phyloP scores from a whole-genome alignment of 2,888 invertebrate species.

The Drosophila yooni region DNA sequence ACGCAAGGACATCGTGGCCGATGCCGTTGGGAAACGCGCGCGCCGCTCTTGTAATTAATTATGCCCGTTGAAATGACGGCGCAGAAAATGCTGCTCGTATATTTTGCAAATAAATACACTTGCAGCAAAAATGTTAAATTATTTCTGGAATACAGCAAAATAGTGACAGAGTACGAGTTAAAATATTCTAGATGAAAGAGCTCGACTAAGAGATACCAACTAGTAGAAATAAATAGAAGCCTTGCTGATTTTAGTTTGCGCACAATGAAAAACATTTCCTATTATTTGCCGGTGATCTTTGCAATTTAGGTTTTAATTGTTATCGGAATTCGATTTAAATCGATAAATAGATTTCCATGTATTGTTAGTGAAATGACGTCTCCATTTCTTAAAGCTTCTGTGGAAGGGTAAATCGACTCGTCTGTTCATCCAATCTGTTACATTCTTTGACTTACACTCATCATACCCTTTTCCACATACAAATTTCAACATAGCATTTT shows the following conservation, averaged over 20 bases:
- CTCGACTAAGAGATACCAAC: background rate
- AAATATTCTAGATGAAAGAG: background rate
- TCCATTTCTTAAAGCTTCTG: background rate
- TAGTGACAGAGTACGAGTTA: background rate
- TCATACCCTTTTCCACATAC: no score
- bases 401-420: no score
- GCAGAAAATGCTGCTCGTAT: slow-evolving; percentile 53
- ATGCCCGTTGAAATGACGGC: slow-evolving; percentile 76
- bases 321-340: background rate
- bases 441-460: no score
- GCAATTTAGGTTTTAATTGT: background rate
- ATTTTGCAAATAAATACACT: slow-evolving; percentile 45
- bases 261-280: background rate
- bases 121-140: background rate
- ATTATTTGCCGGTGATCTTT: background rate
- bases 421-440: no score
- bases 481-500: no score
- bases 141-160: background rate
- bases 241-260: background rate
- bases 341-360: background rate
- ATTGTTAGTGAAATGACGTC: background rate
- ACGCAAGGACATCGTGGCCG: slow-evolving; percentile 45
- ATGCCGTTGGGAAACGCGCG: slow-evolving; percentile 66
- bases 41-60: slow-evolving; percentile 72
- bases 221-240: background rate